Conservation (phyloP, 2,888 invertebrate species). For the Heteropelma amictum region DNA sequence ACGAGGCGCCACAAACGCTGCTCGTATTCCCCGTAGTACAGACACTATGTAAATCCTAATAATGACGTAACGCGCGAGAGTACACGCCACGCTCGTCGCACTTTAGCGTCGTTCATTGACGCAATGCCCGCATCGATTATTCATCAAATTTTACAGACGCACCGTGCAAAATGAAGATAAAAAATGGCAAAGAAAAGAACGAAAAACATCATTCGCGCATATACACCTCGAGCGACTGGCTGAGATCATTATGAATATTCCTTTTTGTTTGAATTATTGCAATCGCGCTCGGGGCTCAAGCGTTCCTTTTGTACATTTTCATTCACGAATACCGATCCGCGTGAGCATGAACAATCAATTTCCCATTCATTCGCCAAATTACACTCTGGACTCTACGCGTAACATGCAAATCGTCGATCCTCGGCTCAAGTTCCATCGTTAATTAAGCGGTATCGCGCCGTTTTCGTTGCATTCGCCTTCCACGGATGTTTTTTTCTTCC, state of each 20-base stretch:
- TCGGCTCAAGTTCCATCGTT: slow-evolving; percentile 12
- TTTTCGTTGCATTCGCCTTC: slow-evolving; percentile 26
- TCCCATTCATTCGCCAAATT: slow-evolving; percentile 15
- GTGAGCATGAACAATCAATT: neutral
- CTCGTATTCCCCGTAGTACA: too few species aligned
- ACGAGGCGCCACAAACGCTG: too few species aligned
- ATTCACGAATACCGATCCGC: slow-evolving; percentile 13
- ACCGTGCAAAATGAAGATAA: too few species aligned
- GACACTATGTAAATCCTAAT: too few species aligned
- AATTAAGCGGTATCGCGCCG: slow-evolving; percentile 22
- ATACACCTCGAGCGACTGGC: slow-evolving; percentile 58
- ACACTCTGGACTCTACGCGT: neutral
- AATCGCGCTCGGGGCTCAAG: slow-evolving; percentile 42
- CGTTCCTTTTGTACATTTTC: slow-evolving; percentile 57
- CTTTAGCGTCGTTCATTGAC: slow-evolving; percentile 20
- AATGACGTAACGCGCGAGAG: too few species aligned
- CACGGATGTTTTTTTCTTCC: neutral
- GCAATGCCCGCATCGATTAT: slow-evolving; percentile 13
- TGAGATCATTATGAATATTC: slow-evolving; percentile 58
- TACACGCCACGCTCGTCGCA: too few species aligned
- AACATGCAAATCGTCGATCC: slow-evolving; percentile 8
- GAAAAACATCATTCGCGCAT: slow-evolving; percentile 30
- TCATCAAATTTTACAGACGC: neutral
- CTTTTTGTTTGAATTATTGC: slow-evolving; percentile 37
- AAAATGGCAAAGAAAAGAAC: neutral